These are phyloP conservation scores for Cryptus viduatorius DNA, from an alignment of 2,888 invertebrate genomes.

Conservation along the genomic window DNA sequence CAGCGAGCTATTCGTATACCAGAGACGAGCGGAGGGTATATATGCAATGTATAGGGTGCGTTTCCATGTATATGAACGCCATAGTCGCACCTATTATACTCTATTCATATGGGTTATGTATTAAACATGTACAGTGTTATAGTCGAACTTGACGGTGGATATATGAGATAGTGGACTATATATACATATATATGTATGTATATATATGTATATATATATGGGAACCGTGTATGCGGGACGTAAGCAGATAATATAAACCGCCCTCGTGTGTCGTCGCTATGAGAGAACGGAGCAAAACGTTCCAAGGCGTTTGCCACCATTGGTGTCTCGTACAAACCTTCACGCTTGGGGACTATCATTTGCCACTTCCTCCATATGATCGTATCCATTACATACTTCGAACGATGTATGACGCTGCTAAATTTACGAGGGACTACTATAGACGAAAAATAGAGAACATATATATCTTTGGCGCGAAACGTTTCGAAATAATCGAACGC, in stretches of 20 bases:
- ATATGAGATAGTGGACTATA: neutral
- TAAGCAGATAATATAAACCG: slow-evolving; percentile 35
- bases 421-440: neutral
- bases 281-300: slow-evolving; percentile 27
- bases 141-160: neutral
- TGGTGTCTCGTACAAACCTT: slow-evolving; percentile 17
- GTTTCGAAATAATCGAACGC: neutral
- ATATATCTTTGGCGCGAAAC: neutral
- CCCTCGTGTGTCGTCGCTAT: slow-evolving; percentile 22
- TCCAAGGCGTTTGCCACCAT: slow-evolving; percentile 33
- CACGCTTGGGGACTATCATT: neutral
- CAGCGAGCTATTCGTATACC: slow-evolving; percentile 11
- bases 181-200: neutral
- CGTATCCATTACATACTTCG: slow-evolving; percentile 8
- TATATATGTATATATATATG: neutral
- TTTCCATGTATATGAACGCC: no score
- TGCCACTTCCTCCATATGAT: neutral
- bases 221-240: slow-evolving; percentile 8
- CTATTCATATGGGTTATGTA: neutral
- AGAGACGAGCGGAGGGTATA: neutral
- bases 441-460: neutral
- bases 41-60: neutral
- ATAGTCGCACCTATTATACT: neutral
- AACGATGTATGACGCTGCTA: neutral
- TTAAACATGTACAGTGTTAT: neutral